Conservation (phyloP, 1,140 invertebrate species). For the Drosophila lini region DNA sequence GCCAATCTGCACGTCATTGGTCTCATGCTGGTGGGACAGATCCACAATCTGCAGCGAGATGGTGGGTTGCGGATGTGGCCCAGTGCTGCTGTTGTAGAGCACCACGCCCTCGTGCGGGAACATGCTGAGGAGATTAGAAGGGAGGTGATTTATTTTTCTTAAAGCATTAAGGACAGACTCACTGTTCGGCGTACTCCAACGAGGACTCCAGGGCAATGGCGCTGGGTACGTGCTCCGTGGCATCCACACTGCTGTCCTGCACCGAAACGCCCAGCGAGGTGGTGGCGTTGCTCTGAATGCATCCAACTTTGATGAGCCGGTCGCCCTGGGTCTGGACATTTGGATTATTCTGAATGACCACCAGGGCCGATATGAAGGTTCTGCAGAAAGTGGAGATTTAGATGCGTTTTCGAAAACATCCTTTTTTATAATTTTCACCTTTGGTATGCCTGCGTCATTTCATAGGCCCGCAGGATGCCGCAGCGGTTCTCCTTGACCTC, state of each 20-base stretch:
- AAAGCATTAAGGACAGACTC: neutral
- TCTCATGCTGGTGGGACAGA: slow-evolving; percentile 73
- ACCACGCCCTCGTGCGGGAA: slow-evolving; percentile 63
- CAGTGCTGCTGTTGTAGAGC: slow-evolving; percentile 62
- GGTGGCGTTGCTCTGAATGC: slow-evolving; percentile 85
- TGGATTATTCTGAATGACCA: slow-evolving; percentile 88
- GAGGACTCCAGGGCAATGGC: slow-evolving; percentile 78
- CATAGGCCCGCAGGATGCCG: slow-evolving; percentile 77
- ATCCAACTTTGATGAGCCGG: slow-evolving; percentile 88
- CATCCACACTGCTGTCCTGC: slow-evolving; percentile 43
- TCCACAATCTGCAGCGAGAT: slow-evolving; percentile 77
- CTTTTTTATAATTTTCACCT: slow-evolving; percentile 18
- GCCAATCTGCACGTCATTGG: slow-evolving; percentile 80
- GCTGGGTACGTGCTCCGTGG: slow-evolving; percentile 64
- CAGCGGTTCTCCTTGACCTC: slow-evolving; percentile 79
- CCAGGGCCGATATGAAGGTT: slow-evolving; percentile 87
- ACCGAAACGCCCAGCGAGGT: slow-evolving; percentile 24
- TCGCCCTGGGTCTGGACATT: slow-evolving; percentile 88
- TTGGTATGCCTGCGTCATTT: slow-evolving; percentile 74
- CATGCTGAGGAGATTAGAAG: slow-evolving; percentile 32
- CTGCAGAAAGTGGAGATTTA: slow-evolving; percentile 61
- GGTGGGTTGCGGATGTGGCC: slow-evolving; percentile 58
- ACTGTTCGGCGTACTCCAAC: slow-evolving; percentile 73
- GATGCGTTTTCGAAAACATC: neutral
- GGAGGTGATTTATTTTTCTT: neutral